Base-by-base conservation (phyloP, 37 sponge, comb jelly and placozoan species). In the Cladorhizidae sp. region DNA sequence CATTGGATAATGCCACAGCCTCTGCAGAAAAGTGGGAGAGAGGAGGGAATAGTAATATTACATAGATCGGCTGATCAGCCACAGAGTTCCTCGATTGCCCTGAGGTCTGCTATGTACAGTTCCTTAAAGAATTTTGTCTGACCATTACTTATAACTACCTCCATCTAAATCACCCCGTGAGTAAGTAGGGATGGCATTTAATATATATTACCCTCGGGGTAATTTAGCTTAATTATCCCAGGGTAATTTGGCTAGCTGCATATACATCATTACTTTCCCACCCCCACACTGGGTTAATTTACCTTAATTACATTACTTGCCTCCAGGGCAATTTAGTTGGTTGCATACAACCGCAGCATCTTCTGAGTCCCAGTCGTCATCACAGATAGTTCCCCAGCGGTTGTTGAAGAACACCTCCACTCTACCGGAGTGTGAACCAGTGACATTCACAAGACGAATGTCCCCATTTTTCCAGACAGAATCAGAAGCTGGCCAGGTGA, bases 371-470 rank as follows among this genome's bases (percentile, higher is more conserved):
- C 81, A 81, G 6, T 23, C 0, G 45, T 81, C 81, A 72, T 81
- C 81, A 72, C 81, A 81, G 61, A 71, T 72, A 11, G 81, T 81
- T 21, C 81, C 81, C 56, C 56, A 81, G n/a, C 72, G 23, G 1
- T 72, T 72, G 18, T 62, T 62, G 21, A 81, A 29, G 37, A 72
- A 81, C 32, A 81, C 40, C 35, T 81, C 81, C 62, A 81, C 61
- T 32, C 72, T 38, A 0, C 81, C 81, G 45, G 71, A 72, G 31
- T 70, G 59, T 3, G 21, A 1, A 54, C 12, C 37, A 2, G 2
- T 52, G 9, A 69, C 80, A 38, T 71, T 45, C 29, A 72, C 49
- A 45, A 81, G 33, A 31, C 81, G 72, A 36, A 81, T 36, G 17
- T 56, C 59, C 23, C 81, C 81, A 71, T 81, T 85, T 17, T 28